A percentile compares a stretch with the other conserved stretches of the same genome.
Evolutionary conservation across 2,113 vertebrate genomes (phyloP).

Genomic region (Delphinapterus leucas): DNA sequence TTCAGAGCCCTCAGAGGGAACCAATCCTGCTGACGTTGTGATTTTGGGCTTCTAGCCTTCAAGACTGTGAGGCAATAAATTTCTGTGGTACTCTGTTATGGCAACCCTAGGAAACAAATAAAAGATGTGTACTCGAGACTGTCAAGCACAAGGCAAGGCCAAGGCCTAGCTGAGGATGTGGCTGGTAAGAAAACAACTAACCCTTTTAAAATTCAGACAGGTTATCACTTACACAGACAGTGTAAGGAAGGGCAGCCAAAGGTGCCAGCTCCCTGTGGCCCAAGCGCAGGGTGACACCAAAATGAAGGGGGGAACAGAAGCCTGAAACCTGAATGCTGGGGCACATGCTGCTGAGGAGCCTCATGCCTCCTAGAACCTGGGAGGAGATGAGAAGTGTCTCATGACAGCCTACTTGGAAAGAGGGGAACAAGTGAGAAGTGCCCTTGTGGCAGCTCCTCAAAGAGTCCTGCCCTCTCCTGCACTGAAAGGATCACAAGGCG

Average conservation of each 20-base stretch:
- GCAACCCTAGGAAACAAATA: not conserved
- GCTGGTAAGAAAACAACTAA: not conserved
- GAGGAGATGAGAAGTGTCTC: not conserved
- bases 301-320: not conserved
- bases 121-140: not conserved
- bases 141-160: not conserved
- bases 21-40: fast-evolving
- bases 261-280: not conserved
- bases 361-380: not conserved
- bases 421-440: not conserved
- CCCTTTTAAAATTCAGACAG: not conserved
- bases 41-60: not conserved
- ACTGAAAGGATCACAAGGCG: not conserved
- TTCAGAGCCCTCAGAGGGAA: not conserved
- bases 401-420: no score
- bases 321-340: not conserved
- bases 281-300: not conserved
- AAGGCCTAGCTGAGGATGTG: not conserved
- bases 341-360: not conserved
- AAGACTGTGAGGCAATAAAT: not conserved
- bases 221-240: not conserved
- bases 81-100: not conserved
- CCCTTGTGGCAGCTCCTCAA: not conserved
- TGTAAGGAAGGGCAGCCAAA: not conserved
- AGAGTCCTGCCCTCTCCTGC: not conserved